Evolutionary conservation across 2,888 invertebrate species (phyloP), one percentile per base, ranked within the genome.

Genomic region (Ochlodes sylvanus): DNA sequence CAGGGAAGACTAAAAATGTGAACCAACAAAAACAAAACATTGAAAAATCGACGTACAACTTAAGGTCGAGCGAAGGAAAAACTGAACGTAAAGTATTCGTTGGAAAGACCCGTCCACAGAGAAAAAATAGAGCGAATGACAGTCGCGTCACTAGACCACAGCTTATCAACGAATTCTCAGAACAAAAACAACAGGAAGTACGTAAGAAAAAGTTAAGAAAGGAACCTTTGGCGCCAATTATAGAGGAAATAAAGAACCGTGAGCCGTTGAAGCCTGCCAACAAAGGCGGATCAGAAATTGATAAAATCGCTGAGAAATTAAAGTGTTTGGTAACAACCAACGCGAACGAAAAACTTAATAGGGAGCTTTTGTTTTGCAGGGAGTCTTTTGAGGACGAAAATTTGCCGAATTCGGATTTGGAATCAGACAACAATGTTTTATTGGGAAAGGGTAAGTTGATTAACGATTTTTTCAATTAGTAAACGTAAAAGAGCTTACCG

Each of bases 271-370:
- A 88, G 69, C 70, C 73, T 7, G 75, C 75, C 15, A 80, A 76
- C 63, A 87, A 82, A 75, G 85, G 82, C 41, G 82, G 83, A 4
- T 74, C 74, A n/a, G 92, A 90, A 72, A 93, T 93, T 32, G 88
- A 91, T 71, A 92, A 91, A 75, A 93, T 93, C 34, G 93, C 93
- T 0, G 93, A 92, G 75, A 93, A 92, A 74, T 75, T 93, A 42
- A 91, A 88, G 75, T 89, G 82, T 67, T 72, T 92, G 63, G 86
- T 90, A 41, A 83, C 81, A 56, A 82, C 73, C 6, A 85, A 75
- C 7, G 81, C 76, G 1, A 83, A 83, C 19, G 85, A 87, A 27
- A 83, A 77, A 44, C 75, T 92, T 34, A 83, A 90, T 61, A 83
- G 79, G 15, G 92, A 88, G 63, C 77, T 92, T 66, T 75, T 88